Evolutionary conservation across 2,888 invertebrate genomes (phyloP).

Genomic region (Callyntrura guangdongensis): DNA sequence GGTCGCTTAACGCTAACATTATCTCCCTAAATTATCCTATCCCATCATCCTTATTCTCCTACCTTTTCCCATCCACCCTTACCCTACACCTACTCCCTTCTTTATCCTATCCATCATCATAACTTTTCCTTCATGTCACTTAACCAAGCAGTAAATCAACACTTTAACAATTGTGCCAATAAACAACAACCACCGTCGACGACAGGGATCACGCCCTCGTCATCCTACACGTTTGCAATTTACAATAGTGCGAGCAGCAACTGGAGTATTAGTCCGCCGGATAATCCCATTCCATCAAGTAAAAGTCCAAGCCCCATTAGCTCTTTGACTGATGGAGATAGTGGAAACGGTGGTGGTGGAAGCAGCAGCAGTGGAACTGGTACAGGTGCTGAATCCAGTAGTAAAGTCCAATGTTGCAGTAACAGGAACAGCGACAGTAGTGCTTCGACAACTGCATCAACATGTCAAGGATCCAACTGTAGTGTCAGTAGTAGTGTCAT

Average conservation of each 20-base stretch:
- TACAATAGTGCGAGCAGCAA: slow-evolving; percentile 53
- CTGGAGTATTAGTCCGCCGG: slow-evolving; percentile 32
- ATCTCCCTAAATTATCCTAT: slow-evolving; percentile 4
- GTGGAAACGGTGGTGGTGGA: slow-evolving; percentile 29
- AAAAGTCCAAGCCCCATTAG: slow-evolving; percentile 74
- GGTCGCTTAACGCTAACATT: not conserved
- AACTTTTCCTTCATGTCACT: slow-evolving; percentile 74
- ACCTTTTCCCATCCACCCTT: slow-evolving; percentile 4
- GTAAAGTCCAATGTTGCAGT: slow-evolving; percentile 14
- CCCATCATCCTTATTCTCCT: slow-evolving; percentile 22
- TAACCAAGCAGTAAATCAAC: slow-evolving; percentile 67
- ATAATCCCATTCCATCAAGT: slow-evolving; percentile 57
- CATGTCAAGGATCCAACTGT: slow-evolving; percentile 35
- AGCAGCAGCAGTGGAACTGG: slow-evolving; percentile 39
- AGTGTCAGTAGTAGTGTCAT: not conserved
- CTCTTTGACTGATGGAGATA: slow-evolving; percentile 70
- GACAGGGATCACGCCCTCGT: slow-evolving; percentile 61
- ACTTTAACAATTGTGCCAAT: slow-evolving; percentile 73
- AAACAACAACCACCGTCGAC: slow-evolving; percentile 28
- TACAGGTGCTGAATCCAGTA: slow-evolving; percentile 66
- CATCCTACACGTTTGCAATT: slow-evolving; percentile 52
- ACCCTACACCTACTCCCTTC: not conserved
- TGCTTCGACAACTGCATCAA: slow-evolving; percentile 50
- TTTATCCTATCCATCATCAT: slow-evolving; percentile 45
- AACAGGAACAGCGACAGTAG: not conserved